A percentile compares a stretch with the other conserved stretches of the same genome.
Conservation (phyloP, 2,797 vertebrate species). For the Sebastes steindachneri region DNA sequence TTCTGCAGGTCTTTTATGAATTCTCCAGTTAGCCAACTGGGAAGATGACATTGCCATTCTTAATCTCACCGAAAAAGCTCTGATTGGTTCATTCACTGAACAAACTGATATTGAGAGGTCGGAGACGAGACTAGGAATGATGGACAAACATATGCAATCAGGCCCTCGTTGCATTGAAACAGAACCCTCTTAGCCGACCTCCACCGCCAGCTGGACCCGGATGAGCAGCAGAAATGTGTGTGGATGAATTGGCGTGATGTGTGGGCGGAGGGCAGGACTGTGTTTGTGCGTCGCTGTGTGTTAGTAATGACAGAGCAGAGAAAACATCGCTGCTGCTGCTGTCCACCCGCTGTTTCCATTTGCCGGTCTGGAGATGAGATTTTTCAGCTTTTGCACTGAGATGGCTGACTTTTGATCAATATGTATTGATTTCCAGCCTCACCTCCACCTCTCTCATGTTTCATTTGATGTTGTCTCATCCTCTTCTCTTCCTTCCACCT, state of each 20-base stretch:
- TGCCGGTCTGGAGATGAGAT: constrained; percentile 21
- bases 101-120: no score
- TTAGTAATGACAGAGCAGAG: constrained; percentile 49
- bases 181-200: no score
- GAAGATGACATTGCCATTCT: no score
- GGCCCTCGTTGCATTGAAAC: no score
- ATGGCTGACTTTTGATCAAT: constrained; percentile 57
- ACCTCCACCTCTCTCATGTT: constrained; percentile 6
- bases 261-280: neutral
- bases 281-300: constrained; percentile 17
- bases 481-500: neutral
- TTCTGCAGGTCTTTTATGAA: no score
- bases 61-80: no score
- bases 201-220: no score
- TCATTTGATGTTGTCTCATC: neutral
- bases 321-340: constrained; percentile 31
- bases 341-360: constrained; percentile 31
- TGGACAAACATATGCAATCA: no score
- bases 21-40: no score
- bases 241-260: neutral
- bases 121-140: no score
- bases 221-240: neutral
- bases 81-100: no score
- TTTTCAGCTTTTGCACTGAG: constrained; percentile 40
- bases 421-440: constrained; percentile 45